Evolutionary conservation across 2,888 invertebrate genomes (phyloP).

Genomic region (Sminthurides aquaticus): DNA sequence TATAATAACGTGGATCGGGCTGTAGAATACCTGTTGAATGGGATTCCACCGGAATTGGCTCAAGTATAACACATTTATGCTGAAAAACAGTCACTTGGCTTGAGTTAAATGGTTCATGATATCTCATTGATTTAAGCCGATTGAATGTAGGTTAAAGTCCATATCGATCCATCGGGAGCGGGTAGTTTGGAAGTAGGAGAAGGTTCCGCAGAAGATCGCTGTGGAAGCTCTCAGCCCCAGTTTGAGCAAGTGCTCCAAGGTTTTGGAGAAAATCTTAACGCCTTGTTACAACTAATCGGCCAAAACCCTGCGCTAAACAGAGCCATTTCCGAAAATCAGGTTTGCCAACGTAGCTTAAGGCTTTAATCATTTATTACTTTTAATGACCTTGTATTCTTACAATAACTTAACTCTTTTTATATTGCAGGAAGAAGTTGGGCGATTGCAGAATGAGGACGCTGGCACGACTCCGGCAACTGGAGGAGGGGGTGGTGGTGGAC

Average conservation of each 20-base stretch:
- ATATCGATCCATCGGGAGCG: slow-evolving; percentile 19
- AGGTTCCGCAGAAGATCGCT: slow-evolving; percentile 63
- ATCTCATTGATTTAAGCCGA: too few relatives aligned
- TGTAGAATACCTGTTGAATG: slow-evolving; percentile 91
- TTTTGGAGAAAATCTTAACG: slow-evolving; percentile 88
- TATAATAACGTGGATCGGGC: slow-evolving; percentile 97
- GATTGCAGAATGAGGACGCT: slow-evolving; percentile 82
- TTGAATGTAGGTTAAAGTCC: too few relatives aligned
- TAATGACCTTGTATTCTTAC: too few relatives aligned
- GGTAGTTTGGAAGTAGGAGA: slow-evolving; percentile 26
- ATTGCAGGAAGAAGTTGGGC: slow-evolving; percentile 76
- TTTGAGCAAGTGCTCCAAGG: slow-evolving; percentile 91
- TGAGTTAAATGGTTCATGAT: too few relatives aligned
- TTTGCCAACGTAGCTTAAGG: too few relatives aligned
- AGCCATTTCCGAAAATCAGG: slow-evolving; percentile 81
- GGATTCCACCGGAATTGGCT: slow-evolving; percentile 60
- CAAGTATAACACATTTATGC: slow-evolving; percentile 25
- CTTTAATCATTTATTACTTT: too few relatives aligned
- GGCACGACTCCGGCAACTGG: slow-evolving; percentile 29
- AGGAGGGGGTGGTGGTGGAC: slow-evolving; percentile 45
- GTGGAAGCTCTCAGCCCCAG: slow-evolving; percentile 86
- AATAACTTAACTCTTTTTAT: too few relatives aligned
- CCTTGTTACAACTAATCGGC: slow-evolving; percentile 91
- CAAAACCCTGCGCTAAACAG: slow-evolving; percentile 91
- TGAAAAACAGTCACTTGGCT: background rate